These are phyloP conservation scores for Carettochelys insculpta DNA, from an alignment of 2,113 vertebrate species.

Conservation along the genomic window DNA sequence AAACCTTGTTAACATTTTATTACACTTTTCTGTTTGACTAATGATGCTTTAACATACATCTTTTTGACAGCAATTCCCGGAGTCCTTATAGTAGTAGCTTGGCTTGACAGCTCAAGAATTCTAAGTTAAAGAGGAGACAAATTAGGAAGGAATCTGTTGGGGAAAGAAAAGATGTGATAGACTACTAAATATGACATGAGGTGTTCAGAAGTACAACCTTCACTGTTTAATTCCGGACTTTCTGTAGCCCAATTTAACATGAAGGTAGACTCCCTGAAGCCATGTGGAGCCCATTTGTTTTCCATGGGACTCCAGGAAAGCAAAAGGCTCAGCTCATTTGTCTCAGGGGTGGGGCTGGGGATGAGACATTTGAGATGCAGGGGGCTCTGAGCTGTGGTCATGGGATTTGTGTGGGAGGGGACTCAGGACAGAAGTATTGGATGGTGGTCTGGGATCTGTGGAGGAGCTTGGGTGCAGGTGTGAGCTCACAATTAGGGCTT, in stretches of 20 bases:
- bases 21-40: constrained; percentile 73
- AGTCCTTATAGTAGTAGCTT: constrained; percentile 60
- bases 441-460: too few relatives aligned
- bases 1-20: constrained; percentile 70
- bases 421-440: too few relatives aligned
- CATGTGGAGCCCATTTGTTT: background rate
- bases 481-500: too few relatives aligned
- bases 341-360: too few relatives aligned
- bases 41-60: constrained; percentile 68
- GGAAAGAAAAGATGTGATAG: background rate
- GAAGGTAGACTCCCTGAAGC: background rate
- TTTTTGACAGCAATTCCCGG: constrained; percentile 61
- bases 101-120: constrained; percentile 58
- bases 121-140: constrained; percentile 60
- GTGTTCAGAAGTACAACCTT: background rate
- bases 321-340: background rate
- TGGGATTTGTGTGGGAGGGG: too few relatives aligned
- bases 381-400: too few relatives aligned
- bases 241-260: background rate
- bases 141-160: constrained; percentile 16
- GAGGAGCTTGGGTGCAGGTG: too few relatives aligned
- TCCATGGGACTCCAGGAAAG: background rate
- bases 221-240: background rate
- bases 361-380: too few relatives aligned
- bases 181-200: background rate